Evolutionary conservation across 37 sponge, comb jelly and placozoan species (phyloP), one percentile per base, ranked within the genome.

Genomic region (Bolinopsis microptera): DNA sequence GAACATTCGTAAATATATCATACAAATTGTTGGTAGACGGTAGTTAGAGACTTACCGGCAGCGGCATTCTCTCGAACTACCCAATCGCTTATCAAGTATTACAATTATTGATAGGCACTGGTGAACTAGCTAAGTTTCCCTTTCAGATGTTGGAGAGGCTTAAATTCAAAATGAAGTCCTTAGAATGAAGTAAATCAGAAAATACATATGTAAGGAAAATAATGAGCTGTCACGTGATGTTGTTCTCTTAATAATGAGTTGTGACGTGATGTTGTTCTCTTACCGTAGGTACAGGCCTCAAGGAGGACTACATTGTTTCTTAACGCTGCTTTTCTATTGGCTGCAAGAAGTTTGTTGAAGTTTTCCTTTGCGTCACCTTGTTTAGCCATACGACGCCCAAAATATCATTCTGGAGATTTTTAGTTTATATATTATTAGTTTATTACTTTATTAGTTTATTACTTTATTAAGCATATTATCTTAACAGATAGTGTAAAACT

Each of bases 261-360:
- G n/a, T n/a, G n/a, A n/a, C n/a, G n/a, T n/a, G n/a, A n/a, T n/a
- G n/a, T n/a, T n/a, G n/a, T n/a, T n/a, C n/a, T 5, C 90, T 40
- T 34, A 86, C 90, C 90, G 23, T 28, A 36, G n/a, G 90, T 41
- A 40, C 90, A 86, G 28, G 90, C 90, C 26, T 86, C 90, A 41
- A 86, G 90, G 0, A n/a, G n/a, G 3, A 86, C 90, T 16, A 86
- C 35, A 34, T 86, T 86, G 48, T 86, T 86, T 38, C 90, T 38
- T 26, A 41, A 27, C 37, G 90, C 90, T 39, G 35, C 90, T 26
- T 28, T 86, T 27, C 31, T 86, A 38, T 39, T 28, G 35, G 35
- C 90, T 26, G 35, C n/a, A 26, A 34, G 25, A 0, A 33, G 90
- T 41, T 33, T 28, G 39, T 16, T 86, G 61, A 72, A 72, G 31